phyloP scores from a whole-genome alignment of 2,113 vertebrate genomes.

The Prionailurus viverrinus region DNA sequence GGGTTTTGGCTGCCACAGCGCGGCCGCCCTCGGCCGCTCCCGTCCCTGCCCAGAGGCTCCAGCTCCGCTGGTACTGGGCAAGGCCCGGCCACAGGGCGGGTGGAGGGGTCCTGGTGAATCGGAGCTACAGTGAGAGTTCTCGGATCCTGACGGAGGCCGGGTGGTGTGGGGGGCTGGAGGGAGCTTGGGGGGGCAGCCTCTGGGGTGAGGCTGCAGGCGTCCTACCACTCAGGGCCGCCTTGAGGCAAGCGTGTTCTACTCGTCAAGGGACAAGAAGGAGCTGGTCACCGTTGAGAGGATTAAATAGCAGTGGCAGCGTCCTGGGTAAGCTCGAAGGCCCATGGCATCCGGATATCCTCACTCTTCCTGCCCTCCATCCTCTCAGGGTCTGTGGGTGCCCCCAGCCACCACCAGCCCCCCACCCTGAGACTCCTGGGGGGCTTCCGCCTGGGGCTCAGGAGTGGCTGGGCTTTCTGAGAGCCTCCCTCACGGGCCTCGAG shows the following conservation, averaged over 20 bases:
- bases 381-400: background rate
- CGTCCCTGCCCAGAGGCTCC: background rate
- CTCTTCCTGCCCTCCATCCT: background rate
- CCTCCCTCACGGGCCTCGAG: background rate
- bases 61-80: background rate
- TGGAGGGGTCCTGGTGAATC: background rate
- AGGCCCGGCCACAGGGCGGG: background rate
- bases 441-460: background rate
- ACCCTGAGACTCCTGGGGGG: background rate
- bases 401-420: background rate
- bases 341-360: fast-evolving
- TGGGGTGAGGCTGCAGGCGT: background rate
- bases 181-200: no score
- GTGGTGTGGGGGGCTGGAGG: fast-evolving
- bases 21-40: background rate
- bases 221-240: background rate
- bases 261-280: background rate
- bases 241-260: background rate
- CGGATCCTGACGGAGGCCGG: background rate
- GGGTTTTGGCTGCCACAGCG: background rate
- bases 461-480: background rate
- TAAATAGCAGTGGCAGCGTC: fast-evolving
- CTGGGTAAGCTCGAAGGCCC: fast-evolving
- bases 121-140: background rate
- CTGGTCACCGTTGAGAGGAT: background rate